These are phyloP conservation scores for Aplochiton taeniatus DNA, from an alignment of 2,797 vertebrate species.

Conservation along the genomic window DNA sequence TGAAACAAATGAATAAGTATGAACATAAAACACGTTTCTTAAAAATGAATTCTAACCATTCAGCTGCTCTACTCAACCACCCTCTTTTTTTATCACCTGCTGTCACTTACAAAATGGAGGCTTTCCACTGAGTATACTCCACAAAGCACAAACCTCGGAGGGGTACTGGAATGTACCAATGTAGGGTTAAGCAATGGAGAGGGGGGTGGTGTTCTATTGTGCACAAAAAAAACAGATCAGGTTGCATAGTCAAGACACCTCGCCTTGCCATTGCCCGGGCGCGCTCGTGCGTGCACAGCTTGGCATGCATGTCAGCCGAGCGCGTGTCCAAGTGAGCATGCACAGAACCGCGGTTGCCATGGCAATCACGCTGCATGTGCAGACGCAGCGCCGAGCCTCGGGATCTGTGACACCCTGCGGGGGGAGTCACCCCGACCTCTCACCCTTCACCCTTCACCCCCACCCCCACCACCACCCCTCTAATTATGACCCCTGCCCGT, in stretches of 20 bases:
- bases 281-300: constrained; percentile 6
- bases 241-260: constrained; percentile 39
- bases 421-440: neutral
- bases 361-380: constrained; percentile 11
- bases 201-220: constrained; percentile 22
- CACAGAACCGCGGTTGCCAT: constrained; percentile 8
- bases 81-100: constrained; percentile 50
- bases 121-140: constrained; percentile 69
- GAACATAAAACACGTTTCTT: constrained; percentile 71
- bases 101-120: constrained; percentile 59
- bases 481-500: neutral
- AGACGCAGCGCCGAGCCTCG: neutral
- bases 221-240: constrained; percentile 52
- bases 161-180: constrained; percentile 74
- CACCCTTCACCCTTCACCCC: neutral
- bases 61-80: constrained; percentile 48
- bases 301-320: neutral
- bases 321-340: neutral
- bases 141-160: constrained; percentile 68
- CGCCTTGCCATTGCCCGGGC: constrained; percentile 10
- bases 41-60: constrained; percentile 66
- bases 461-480: neutral
- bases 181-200: constrained; percentile 70
- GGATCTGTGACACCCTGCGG: neutral
- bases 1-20: constrained; percentile 37